Conservation (phyloP, 2,888 invertebrate genomes). For the Spialia ferax region DNA sequence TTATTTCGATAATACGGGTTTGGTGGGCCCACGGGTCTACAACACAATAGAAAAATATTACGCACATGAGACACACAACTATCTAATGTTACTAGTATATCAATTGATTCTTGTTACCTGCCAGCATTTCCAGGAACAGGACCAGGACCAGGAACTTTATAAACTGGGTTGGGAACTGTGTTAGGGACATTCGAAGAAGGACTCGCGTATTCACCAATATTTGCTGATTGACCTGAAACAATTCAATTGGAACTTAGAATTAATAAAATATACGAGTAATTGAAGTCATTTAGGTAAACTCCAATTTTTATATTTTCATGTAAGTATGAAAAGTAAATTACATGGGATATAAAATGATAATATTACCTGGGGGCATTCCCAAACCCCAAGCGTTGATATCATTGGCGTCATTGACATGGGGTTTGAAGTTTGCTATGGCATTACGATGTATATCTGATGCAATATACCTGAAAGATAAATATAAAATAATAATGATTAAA, state of each 20-base stretch:
- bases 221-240: constrained; percentile 62
- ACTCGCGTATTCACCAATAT: constrained; percentile 68
- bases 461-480: constrained; percentile 74
- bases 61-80: neutral
- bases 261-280: neutral
- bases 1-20: constrained; percentile 75
- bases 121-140: constrained; percentile 39
- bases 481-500: neutral
- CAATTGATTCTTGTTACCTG: constrained; percentile 44
- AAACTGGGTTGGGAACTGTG: constrained; percentile 53
- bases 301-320: too few species aligned
- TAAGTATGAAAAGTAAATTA: neutral
- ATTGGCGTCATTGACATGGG: constrained; percentile 83
- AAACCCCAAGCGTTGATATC: constrained; percentile 89
- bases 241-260: neutral
- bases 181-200: constrained; percentile 52
- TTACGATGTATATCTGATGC: constrained; percentile 86
- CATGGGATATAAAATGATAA: neutral
- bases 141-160: constrained; percentile 49
- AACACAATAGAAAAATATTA: constrained; percentile 40
- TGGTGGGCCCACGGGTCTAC: constrained; percentile 76
- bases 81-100: neutral
- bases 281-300: neutral
- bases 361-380: constrained; percentile 81
- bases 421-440: constrained; percentile 86